phyloP scores from a whole-genome alignment of 2,113 vertebrate genomes.

The Myiagra hebetior region DNA sequence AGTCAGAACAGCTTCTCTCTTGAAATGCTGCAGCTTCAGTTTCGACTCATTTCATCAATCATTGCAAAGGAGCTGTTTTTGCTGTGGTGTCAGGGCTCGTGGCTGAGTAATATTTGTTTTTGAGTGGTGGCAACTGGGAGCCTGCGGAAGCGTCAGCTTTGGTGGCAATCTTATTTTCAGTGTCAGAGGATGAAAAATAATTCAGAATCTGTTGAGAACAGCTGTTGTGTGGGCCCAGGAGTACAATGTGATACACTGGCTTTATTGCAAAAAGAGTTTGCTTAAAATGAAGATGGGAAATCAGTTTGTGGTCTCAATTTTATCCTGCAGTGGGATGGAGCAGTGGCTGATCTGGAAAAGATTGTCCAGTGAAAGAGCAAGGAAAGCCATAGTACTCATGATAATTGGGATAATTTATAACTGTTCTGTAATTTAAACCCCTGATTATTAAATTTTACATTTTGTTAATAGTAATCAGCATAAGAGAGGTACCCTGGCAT shows the following conservation, averaged over 20 bases:
- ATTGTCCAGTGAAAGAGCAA: not conserved
- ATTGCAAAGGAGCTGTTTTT: not conserved
- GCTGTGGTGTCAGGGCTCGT: not conserved
- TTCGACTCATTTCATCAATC: not conserved
- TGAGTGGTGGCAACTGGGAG: not conserved
- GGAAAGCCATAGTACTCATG: rapidly evolving
- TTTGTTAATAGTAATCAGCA: not conserved
- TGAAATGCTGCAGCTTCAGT: not conserved
- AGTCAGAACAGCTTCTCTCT: not conserved
- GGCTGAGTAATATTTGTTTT: not conserved
- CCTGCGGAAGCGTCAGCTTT: not conserved
- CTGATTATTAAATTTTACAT: not conserved
- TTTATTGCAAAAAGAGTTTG: not conserved
- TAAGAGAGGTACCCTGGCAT: not conserved
- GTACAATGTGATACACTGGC: not conserved
- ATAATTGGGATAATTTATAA: not conserved
- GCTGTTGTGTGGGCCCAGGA: slow-evolving; percentile 31
- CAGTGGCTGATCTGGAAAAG: not conserved
- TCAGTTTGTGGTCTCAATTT: not conserved
- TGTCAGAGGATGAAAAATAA: slow-evolving; percentile 25
- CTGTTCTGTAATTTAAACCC: not conserved
- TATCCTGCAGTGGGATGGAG: not conserved
- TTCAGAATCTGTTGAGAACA: not conserved
- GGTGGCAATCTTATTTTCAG: not conserved
- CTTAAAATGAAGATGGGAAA: not conserved